These are phyloP conservation scores for Phyllostomus hastatus DNA, from an alignment of 2,113 vertebrate genomes.

Conservation along the genomic window DNA sequence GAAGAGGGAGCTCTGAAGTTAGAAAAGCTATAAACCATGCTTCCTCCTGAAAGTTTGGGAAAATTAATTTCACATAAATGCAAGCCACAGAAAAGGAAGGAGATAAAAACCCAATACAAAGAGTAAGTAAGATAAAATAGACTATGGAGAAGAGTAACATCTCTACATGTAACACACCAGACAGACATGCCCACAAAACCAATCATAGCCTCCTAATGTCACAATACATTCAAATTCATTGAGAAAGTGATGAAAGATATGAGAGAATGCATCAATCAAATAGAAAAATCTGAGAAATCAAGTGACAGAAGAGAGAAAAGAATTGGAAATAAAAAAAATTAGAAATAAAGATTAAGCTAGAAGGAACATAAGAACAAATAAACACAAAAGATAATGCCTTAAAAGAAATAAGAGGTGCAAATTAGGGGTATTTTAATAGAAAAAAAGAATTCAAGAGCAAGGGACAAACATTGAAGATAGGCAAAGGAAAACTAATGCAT, in stretches of 20 bases:
- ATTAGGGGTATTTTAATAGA: neutral
- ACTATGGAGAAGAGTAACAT: neutral
- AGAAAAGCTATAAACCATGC: neutral
- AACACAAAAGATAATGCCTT: neutral
- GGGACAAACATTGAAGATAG: neutral
- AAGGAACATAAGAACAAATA: neutral
- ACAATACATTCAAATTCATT: neutral
- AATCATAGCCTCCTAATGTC: neutral
- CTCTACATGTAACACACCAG: neutral
- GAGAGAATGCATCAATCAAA: neutral
- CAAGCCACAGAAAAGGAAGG: neutral
- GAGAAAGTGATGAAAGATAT: neutral
- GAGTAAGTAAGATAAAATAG: neutral
- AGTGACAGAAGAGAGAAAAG: neutral
- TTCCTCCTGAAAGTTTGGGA: neutral
- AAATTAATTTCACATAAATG: neutral
- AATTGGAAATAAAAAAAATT: neutral
- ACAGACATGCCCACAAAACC: neutral
- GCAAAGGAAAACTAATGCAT: conserved; percentile 19
- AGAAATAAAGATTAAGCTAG: neutral
- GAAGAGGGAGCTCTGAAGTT: conserved; percentile 33
- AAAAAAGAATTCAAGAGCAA: conserved; percentile 4
- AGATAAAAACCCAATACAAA: neutral
- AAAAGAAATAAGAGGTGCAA: neutral
- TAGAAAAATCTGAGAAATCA: neutral